These are phyloP conservation scores for Sitophilus oryzae DNA, from an alignment of 1,140 invertebrate genomes.

Conservation along the genomic window DNA sequence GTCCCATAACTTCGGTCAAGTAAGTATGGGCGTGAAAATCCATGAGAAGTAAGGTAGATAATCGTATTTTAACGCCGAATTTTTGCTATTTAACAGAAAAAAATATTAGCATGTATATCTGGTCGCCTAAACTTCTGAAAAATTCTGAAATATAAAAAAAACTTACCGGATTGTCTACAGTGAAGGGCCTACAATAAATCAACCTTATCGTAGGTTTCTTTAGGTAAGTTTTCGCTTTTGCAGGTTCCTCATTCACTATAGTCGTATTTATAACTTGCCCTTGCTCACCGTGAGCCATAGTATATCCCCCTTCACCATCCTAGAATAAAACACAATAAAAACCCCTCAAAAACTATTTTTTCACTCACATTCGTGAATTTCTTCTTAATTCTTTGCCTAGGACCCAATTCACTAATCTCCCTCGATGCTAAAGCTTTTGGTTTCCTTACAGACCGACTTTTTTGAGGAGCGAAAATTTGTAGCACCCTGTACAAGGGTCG, in stretches of 20 bases:
- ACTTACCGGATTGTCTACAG: conserved; percentile 48
- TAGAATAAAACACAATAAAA: conserved; percentile 29
- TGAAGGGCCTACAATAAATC: conserved; percentile 50
- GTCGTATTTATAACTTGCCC: conserved; percentile 49
- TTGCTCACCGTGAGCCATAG: conserved; percentile 53
- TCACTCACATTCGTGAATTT: conserved; percentile 39
- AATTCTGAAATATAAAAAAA: conserved; percentile 11
- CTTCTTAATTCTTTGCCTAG: conserved; percentile 32
- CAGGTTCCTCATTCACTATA: conserved; percentile 42
- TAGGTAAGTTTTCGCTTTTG: conserved; percentile 34
- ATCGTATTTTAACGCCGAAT: conserved; percentile 52
- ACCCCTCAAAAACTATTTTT: neutral
- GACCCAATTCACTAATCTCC: conserved; percentile 19
- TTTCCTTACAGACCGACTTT: conserved; percentile 5
- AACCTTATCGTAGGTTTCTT: conserved; percentile 45
- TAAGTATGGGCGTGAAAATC: conserved; percentile 65
- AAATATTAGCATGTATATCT: no score
- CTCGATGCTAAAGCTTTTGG: neutral
- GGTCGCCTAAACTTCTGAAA: no score
- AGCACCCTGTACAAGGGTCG: conserved; percentile 39
- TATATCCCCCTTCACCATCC: conserved; percentile 57
- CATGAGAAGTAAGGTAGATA: conserved; percentile 57
- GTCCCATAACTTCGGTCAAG: conserved; percentile 65
- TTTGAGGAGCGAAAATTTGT: conserved; percentile 19
- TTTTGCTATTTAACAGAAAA: no score